Evolutionary conservation across 1,140 invertebrate species (phyloP).

Genomic region (Hyles vespertilio): DNA sequence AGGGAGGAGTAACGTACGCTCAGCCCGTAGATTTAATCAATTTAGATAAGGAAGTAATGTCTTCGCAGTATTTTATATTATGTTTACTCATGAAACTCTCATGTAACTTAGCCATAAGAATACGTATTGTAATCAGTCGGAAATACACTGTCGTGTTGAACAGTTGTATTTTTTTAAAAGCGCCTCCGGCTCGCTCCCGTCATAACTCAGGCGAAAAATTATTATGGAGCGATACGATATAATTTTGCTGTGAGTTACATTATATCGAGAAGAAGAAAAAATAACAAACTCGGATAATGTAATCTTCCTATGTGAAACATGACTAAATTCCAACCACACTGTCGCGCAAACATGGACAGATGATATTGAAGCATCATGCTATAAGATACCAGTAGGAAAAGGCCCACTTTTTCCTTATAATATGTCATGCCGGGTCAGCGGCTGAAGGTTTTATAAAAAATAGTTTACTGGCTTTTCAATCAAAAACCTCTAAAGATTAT

Average conservation of each 20-base stretch:
- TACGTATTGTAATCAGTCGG: too few species aligned
- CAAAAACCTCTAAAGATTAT: constrained; percentile 17
- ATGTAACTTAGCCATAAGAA: too few species aligned
- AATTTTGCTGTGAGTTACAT: constrained; percentile 9
- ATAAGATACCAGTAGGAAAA: constrained; percentile 26
- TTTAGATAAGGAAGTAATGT: too few species aligned
- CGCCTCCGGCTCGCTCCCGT: too few species aligned
- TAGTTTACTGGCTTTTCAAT: constrained; percentile 18
- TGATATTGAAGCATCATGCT: constrained; percentile 16
- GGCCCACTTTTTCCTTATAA: constrained; percentile 19
- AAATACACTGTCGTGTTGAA: too few species aligned
- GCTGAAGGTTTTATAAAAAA: constrained; percentile 14
- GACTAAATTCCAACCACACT: constrained; percentile 31
- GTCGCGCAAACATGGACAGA: constrained; percentile 21
- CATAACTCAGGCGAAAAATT: constrained; percentile 14
- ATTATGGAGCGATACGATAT: constrained; percentile 20
- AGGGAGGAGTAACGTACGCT: too few species aligned
- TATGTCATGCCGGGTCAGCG: constrained; percentile 25
- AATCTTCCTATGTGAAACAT: constrained; percentile 29
- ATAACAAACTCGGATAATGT: constrained; percentile 23
- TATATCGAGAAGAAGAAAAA: constrained; percentile 24
- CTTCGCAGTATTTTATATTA: too few species aligned
- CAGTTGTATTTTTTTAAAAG: too few species aligned
- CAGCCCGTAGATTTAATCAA: too few species aligned
- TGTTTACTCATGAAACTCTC: too few species aligned